These are phyloP conservation scores for Rhagonycha lutea DNA, from an alignment of 2,888 invertebrate species.

Conservation along the genomic window DNA sequence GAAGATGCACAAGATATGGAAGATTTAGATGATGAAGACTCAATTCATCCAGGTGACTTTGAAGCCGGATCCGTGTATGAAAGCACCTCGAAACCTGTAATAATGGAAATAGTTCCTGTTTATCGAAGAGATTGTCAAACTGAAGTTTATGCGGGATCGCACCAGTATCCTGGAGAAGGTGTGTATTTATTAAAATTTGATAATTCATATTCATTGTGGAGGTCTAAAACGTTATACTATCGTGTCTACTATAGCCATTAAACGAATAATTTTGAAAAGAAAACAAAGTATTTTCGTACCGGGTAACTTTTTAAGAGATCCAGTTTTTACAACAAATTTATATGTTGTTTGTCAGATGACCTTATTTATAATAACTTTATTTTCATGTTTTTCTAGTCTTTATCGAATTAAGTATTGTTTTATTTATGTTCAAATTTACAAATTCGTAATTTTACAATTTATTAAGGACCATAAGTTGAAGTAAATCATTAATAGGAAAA, in stretches of 20 bases:
- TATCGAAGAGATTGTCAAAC: constrained; percentile 96
- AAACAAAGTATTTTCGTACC: background rate
- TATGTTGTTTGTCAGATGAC: background rate
- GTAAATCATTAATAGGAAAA: background rate
- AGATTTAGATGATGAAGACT: constrained; percentile 58
- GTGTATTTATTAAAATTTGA: constrained; percentile 98
- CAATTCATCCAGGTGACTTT: constrained; percentile 58
- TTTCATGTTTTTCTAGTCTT: background rate
- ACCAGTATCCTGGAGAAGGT: constrained; percentile 95
- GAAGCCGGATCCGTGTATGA: constrained; percentile 60
- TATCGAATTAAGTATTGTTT: background rate
- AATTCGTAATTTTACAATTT: background rate
- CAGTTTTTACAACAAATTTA: background rate
- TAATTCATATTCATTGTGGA: constrained; percentile 98
- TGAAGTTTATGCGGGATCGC: constrained; percentile 97
- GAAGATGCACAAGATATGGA: constrained; percentile 78
- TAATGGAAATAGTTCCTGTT: constrained; percentile 90
- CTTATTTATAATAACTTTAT: background rate
- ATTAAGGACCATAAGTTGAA: background rate
- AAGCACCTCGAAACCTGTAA: constrained; percentile 58
- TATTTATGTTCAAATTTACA: background rate
- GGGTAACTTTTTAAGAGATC: background rate
- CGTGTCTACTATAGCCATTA: constrained; percentile 93
- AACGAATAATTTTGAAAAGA: constrained; percentile 13
- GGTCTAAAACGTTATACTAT: constrained; percentile 98